Evolutionary conservation across 2,888 invertebrate genomes (phyloP).

Genomic region (Sesia bembeciformis): DNA sequence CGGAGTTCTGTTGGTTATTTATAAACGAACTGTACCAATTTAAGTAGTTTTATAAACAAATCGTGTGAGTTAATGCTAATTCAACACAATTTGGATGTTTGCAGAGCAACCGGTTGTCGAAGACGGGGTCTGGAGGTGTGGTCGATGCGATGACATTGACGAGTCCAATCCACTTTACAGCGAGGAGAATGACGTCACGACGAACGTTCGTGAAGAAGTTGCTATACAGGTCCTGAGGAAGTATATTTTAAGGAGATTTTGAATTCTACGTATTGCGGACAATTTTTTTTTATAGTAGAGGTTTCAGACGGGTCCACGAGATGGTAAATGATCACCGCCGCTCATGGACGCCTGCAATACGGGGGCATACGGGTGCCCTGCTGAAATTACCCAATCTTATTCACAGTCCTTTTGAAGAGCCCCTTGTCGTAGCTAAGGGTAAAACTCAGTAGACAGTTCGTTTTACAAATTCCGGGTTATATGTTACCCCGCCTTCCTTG

Average conservation of each 20-base stretch:
- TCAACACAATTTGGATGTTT: neutral
- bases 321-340: neutral
- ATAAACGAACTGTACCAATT: no score
- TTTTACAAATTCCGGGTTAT: no score
- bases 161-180: slow-evolving; percentile 25
- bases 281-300: neutral
- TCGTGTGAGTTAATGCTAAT: no score
- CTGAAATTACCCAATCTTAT: neutral
- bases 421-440: no score
- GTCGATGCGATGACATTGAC: slow-evolving; percentile 22
- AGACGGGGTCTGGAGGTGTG: slow-evolving; percentile 38
- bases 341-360: neutral
- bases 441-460: no score
- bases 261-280: no score
- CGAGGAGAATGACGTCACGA: slow-evolving; percentile 21
- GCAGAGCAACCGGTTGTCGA: slow-evolving; percentile 4
- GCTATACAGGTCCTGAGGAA: neutral
- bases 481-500: no score
- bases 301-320: neutral
- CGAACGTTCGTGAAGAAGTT: slow-evolving; percentile 6
- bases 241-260: no score
- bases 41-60: no score
- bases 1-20: no score
- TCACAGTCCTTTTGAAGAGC: no score
- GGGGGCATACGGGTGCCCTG: neutral